phyloP scores from a whole-genome alignment of 2,113 vertebrate species.

The Dicaeum eximium region DNA sequence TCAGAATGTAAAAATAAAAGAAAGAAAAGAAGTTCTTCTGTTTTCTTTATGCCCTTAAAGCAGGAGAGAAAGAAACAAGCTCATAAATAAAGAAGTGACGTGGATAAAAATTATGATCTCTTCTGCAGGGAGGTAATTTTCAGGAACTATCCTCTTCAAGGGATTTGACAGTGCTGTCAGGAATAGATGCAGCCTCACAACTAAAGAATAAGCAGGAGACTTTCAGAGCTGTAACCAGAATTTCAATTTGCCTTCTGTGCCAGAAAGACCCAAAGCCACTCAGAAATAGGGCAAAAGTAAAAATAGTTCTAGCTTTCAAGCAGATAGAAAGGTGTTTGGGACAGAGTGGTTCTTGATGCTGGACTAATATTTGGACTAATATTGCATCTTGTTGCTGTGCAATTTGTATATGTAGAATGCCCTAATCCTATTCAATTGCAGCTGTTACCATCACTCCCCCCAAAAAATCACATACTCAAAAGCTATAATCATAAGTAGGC shows the following conservation, averaged over 20 bases:
- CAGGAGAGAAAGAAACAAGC: background rate
- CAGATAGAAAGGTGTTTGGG: background rate
- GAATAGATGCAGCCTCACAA: background rate
- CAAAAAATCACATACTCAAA: background rate
- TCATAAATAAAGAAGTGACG: background rate
- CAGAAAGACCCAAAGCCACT: background rate
- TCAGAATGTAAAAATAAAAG: background rate
- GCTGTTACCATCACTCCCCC: background rate
- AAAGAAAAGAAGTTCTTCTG: background rate
- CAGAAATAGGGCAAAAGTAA: background rate
- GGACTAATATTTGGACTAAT: background rate
- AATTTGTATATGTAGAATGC: background rate
- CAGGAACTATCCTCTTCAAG: background rate
- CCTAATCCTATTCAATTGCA: background rate
- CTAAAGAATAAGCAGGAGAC: slow-evolving; percentile 5
- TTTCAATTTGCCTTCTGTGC: slow-evolving; percentile 31
- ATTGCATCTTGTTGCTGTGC: background rate
- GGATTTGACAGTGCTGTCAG: background rate
- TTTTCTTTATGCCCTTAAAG: background rate
- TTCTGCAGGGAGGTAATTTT: slow-evolving; percentile 5
- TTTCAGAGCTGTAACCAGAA: background rate
- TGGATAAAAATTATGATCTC: background rate
- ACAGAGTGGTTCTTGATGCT: background rate
- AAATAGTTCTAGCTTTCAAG: background rate
- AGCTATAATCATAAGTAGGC: background rate